Evolutionary conservation across 2,113 vertebrate species (phyloP).

Genomic region (Cavia aperea): DNA sequence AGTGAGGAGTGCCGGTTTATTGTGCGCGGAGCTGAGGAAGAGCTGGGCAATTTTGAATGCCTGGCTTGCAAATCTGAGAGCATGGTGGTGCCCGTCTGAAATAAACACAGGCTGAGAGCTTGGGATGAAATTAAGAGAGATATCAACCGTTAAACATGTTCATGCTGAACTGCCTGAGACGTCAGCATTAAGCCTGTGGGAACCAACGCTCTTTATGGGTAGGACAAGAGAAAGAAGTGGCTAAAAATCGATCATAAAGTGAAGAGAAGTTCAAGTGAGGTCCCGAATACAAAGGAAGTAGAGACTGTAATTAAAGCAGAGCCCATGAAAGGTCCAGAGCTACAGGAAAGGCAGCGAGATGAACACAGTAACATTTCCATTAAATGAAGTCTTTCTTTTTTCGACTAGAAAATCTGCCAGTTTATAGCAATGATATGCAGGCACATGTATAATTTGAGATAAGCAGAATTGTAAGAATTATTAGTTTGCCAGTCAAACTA

Average conservation of each 20-base stretch:
- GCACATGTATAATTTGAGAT: not conserved
- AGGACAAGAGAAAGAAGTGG: not conserved
- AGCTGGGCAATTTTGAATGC: not conserved
- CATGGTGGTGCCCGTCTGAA: not conserved
- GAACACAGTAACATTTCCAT: not conserved
- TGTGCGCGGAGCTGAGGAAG: not conserved
- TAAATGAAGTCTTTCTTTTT: not conserved
- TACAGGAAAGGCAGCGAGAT: slow-evolving; percentile 18
- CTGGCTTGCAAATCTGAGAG: not conserved
- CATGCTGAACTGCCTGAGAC: not conserved
- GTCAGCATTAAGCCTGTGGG: not conserved
- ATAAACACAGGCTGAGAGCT: not conserved
- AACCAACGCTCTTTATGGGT: not conserved
- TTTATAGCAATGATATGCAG: not conserved
- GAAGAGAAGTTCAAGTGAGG: not conserved
- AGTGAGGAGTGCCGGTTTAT: not conserved
- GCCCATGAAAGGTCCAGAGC: not conserved
- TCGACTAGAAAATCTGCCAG: not conserved
- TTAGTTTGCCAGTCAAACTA: slow-evolving; percentile 7
- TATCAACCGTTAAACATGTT: not conserved
- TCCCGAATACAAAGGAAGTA: not conserved
- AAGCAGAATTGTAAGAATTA: not conserved
- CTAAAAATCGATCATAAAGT: not conserved
- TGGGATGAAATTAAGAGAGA: not conserved
- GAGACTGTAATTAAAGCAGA: not conserved